Conservation (phyloP, 2,888 invertebrate species). For the Dione juno region DNA sequence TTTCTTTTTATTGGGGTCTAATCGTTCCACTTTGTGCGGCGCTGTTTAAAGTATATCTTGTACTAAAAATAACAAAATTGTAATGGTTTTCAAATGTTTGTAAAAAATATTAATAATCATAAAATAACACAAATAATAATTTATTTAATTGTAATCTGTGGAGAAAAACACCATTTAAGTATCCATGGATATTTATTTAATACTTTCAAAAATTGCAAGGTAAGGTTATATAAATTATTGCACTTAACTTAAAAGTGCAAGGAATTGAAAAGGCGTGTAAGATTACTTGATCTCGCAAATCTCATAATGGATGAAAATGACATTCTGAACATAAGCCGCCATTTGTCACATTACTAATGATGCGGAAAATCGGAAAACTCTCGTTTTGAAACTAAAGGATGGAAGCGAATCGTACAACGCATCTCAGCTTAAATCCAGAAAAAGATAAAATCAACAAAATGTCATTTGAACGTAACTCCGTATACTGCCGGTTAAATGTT, state of each 20-base stretch:
- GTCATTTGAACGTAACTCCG: background rate
- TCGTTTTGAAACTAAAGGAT: constrained; percentile 67
- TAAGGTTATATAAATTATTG: background rate
- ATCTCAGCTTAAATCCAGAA: constrained; percentile 2
- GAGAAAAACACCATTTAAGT: background rate
- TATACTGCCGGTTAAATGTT: constrained; percentile 5
- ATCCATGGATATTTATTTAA: no score
- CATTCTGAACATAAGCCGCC: constrained; percentile 73
- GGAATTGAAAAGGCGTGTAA: constrained; percentile 65
- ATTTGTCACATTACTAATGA: constrained; percentile 79
- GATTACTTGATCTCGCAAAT: constrained; percentile 72
- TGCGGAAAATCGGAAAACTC: constrained; percentile 73
- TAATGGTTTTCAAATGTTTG: background rate
- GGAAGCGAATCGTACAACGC: constrained; percentile 55
- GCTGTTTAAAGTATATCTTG: background rate
- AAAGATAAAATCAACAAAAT: constrained; percentile 24
- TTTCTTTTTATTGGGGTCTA: constrained; percentile 12
- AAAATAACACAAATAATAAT: background rate
- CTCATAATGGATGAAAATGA: constrained; percentile 76
- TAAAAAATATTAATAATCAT: background rate
- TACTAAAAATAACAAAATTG: background rate
- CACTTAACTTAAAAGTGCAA: constrained; percentile 23
- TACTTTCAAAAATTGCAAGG: background rate
- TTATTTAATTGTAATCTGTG: background rate
- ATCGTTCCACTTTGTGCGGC: background rate